Conservation (phyloP, 2,797 vertebrate species). For the Sebastes alutus region DNA sequence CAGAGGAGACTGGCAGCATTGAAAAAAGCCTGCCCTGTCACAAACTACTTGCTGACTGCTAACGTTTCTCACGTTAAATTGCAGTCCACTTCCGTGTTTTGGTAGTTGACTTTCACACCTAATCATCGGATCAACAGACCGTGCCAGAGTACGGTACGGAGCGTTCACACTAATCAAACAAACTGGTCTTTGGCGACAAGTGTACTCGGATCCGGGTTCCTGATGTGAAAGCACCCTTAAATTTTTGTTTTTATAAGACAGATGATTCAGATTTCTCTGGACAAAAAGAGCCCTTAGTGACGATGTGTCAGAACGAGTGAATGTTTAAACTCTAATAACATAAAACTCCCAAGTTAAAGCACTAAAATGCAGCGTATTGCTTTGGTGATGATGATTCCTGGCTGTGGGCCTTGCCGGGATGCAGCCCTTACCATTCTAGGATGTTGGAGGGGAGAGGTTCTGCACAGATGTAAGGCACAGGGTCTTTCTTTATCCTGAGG, state of each 20-base stretch:
- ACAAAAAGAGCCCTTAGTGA: neutral
- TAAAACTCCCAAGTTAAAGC: neutral
- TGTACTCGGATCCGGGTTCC: too few relatives aligned
- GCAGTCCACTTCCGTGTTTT: too few relatives aligned
- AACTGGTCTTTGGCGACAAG: too few relatives aligned
- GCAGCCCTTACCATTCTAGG: slow-evolving; percentile 90
- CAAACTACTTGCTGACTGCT: too few relatives aligned
- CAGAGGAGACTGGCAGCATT: too few relatives aligned
- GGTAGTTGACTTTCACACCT: too few relatives aligned
- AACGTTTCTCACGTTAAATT: too few relatives aligned
- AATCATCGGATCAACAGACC: too few relatives aligned
- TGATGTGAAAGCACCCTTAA: too few relatives aligned
- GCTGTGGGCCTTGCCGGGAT: neutral
- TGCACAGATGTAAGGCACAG: slow-evolving; percentile 98
- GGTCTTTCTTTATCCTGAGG: slow-evolving; percentile 98
- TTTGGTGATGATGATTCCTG: neutral
- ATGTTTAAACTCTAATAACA: neutral
- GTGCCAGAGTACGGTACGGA: too few relatives aligned
- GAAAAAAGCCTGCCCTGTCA: too few relatives aligned
- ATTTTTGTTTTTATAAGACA: neutral
- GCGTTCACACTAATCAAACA: too few relatives aligned
- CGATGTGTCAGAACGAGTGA: neutral
- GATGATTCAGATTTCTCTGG: neutral
- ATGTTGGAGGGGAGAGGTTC: slow-evolving; percentile 98
- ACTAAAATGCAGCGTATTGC: neutral